Percentiles rank a stretch among this genome's conserved stretches.
phyloP scores from a whole-genome alignment of 2,113 vertebrate species.

The Prietella phreatophila region DNA sequence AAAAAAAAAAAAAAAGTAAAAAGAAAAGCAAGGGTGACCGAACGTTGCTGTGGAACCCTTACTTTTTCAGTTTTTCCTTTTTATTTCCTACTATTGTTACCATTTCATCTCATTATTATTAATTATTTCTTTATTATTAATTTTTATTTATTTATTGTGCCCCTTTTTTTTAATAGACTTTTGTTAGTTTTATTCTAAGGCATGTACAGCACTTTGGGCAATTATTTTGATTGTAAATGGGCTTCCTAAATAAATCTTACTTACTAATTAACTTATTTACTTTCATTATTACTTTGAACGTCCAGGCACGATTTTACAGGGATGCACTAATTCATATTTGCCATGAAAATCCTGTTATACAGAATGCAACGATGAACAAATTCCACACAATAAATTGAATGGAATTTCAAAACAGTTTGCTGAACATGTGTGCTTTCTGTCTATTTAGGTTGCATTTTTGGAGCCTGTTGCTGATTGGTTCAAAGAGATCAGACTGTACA shows the following conservation, averaged over 20 bases:
- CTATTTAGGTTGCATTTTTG: background rate
- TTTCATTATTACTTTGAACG: background rate
- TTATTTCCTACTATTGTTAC: background rate
- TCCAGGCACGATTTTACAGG: background rate
- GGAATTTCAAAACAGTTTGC: background rate
- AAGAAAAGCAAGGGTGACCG: background rate
- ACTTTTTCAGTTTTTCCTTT: background rate
- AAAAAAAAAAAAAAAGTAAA: background rate
- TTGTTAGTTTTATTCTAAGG: background rate
- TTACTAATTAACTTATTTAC: background rate
- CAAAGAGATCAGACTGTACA: background rate
- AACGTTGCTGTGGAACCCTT: background rate
- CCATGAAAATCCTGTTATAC: background rate
- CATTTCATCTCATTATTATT: background rate
- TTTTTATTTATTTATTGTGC: background rate
- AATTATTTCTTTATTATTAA: background rate
- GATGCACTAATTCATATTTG: background rate
- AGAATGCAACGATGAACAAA: background rate
- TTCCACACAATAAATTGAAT: background rate
- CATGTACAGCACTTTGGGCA: background rate
- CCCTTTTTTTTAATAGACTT: background rate
- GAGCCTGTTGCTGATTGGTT: background rate
- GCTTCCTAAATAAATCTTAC: background rate
- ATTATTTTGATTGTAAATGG: background rate
- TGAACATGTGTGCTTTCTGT: background rate